Conservation (phyloP, 1,140 invertebrate genomes). For the Bombus huntii region DNA sequence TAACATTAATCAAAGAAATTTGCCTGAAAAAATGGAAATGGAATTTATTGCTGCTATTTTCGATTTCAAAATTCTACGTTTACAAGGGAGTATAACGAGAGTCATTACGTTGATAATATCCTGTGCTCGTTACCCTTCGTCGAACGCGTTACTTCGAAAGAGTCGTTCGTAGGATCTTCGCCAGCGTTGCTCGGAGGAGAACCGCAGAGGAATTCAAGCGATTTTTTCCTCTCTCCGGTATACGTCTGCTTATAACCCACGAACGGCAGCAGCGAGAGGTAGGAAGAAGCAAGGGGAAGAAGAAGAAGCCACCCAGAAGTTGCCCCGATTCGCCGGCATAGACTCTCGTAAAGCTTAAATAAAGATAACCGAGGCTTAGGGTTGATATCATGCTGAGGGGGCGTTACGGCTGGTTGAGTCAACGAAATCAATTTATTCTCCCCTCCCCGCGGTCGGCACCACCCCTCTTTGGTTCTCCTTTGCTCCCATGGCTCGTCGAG, state of each 20-base stretch:
- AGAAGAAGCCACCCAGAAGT: conserved; percentile 51
- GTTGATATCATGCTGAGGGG: conserved; percentile 81
- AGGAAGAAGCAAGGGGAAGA: not conserved
- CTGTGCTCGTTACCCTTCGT: not conserved
- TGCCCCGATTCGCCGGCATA: conserved; percentile 72
- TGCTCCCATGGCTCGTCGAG: conserved; percentile 41
- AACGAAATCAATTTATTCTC: conserved; percentile 83
- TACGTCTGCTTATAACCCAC: conserved; percentile 50
- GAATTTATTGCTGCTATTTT: too few species aligned
- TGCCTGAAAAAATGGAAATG: too few species aligned
- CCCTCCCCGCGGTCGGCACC: conserved; percentile 64
- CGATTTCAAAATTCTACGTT: too few species aligned
- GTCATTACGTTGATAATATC: not conserved
- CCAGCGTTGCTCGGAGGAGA: too few species aligned
- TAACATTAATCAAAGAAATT: too few species aligned
- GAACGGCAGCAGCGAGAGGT: conserved; percentile 24
- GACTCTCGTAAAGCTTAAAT: conserved; percentile 82
- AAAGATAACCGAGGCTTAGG: conserved; percentile 82
- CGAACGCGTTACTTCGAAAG: not conserved
- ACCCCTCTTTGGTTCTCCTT: conserved; percentile 57
- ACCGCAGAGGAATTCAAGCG: conserved; percentile 12
- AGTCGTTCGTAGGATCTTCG: not conserved
- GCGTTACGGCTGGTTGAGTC: conserved; percentile 82
- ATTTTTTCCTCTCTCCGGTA: conserved; percentile 31
- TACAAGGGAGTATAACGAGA: too few species aligned